Percentiles rank a stretch among this genome's conserved stretches.
These are phyloP conservation scores for Clunio marinus DNA, from an alignment of 2,888 invertebrate species.

Conservation along the genomic window DNA sequence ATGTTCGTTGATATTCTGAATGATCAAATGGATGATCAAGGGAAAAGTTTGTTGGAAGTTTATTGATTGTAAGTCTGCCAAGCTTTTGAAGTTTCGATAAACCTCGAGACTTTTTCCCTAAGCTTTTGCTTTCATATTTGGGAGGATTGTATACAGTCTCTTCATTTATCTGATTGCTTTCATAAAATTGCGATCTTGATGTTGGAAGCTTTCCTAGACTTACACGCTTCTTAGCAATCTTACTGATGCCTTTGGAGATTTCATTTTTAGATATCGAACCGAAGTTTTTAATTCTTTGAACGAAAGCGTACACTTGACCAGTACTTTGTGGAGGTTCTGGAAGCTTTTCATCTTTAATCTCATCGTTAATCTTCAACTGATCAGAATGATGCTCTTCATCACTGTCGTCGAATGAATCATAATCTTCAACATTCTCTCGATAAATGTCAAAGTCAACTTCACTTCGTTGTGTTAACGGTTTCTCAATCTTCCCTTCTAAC, in stretches of 20 bases:
- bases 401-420: conserved; percentile 71
- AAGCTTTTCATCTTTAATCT: conserved; percentile 55
- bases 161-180: not conserved
- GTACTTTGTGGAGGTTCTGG: conserved; percentile 59
- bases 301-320: conserved; percentile 62
- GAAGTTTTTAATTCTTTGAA: conserved; percentile 63
- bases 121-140: conserved; percentile 53
- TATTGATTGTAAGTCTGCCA: conserved; percentile 39
- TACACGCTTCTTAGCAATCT: conserved; percentile 41
- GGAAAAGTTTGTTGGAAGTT: conserved; percentile 42
- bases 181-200: conserved; percentile 25
- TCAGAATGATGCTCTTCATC: conserved; percentile 59
- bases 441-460: conserved; percentile 29
- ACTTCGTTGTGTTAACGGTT: conserved; percentile 34
- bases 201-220: conserved; percentile 1
- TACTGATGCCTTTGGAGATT: conserved; percentile 54
- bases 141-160: conserved; percentile 43
- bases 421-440: conserved; percentile 56
- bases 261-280: conserved; percentile 55
- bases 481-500: conserved; percentile 22
- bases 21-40: conserved; percentile 46
- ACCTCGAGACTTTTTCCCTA: conserved; percentile 46
- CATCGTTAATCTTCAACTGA: conserved; percentile 46
- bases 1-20: conserved; percentile 44
- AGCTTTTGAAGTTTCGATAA: conserved; percentile 37